Conservation (phyloP, 1,140 invertebrate species). For the Acromyrmex echinatior region DNA sequence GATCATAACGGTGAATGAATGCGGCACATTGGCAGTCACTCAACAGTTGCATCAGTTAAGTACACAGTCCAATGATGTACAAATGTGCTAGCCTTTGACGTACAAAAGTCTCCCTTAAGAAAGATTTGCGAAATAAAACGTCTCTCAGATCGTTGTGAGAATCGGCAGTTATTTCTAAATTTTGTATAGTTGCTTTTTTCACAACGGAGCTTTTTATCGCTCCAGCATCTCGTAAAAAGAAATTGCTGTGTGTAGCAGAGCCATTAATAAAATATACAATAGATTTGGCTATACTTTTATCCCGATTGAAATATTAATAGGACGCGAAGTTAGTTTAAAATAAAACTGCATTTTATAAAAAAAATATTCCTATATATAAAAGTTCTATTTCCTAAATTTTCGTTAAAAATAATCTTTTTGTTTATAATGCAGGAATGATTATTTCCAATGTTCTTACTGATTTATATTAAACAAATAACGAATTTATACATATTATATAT, state of each 20-base stretch:
- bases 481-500: slow-evolving; percentile 62
- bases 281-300: slow-evolving; percentile 20
- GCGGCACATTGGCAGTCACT: slow-evolving; percentile 90
- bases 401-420: slow-evolving; percentile 43
- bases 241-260: slow-evolving; percentile 20
- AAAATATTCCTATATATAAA: slow-evolving; percentile 22
- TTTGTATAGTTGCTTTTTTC: slow-evolving; percentile 43
- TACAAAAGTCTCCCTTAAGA: slow-evolving; percentile 48
- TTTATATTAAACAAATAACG: slow-evolving; percentile 48
- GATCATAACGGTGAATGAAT: slow-evolving; percentile 90
- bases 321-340: background rate
- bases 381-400: slow-evolving; percentile 21
- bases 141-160: background rate
- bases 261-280: slow-evolving; percentile 44
- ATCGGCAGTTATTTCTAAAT: slow-evolving; percentile 48
- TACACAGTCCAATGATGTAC: slow-evolving; percentile 84
- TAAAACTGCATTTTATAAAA: slow-evolving; percentile 42
- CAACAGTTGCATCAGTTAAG: slow-evolving; percentile 90
- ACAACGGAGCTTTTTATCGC: slow-evolving; percentile 24
- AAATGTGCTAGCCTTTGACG: slow-evolving; percentile 83
- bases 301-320: background rate
- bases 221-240: slow-evolving; percentile 28
- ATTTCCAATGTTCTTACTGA: slow-evolving; percentile 22
- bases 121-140: slow-evolving; percentile 13
- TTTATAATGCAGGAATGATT: slow-evolving; percentile 6